These are phyloP conservation scores for Peromyscus attwateri DNA, from an alignment of 2,797 vertebrate species.

Conservation along the genomic window DNA sequence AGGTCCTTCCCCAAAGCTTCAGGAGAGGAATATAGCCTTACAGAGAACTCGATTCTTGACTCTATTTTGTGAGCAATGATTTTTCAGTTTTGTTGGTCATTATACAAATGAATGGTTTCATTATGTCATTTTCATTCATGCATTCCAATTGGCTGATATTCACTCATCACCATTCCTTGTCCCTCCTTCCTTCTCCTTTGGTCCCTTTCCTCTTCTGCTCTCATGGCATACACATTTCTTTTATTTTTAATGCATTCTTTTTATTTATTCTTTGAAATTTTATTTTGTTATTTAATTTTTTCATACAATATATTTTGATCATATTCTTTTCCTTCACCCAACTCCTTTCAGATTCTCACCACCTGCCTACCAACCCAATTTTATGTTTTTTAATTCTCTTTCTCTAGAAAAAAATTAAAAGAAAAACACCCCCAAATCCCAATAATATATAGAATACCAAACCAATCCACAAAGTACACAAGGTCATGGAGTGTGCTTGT, in stretches of 20 bases:
- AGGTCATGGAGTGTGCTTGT: neutral
- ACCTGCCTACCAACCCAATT: too few relatives aligned
- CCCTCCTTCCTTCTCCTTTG: neutral
- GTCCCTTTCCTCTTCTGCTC: neutral
- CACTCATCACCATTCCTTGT: too few relatives aligned
- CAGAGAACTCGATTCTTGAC: neutral
- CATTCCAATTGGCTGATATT: too few relatives aligned
- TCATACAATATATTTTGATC: neutral
- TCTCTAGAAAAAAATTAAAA: neutral
- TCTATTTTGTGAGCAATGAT: slow-evolving; percentile 6
- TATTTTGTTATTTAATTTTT: neutral
- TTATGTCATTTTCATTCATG: neutral
- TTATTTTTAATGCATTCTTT: neutral
- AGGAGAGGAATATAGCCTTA: neutral
- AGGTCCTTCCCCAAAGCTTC: neutral
- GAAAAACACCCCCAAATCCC: neutral
- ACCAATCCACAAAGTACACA: neutral
- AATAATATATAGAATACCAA: neutral
- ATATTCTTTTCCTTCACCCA: too few relatives aligned
- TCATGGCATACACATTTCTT: neutral
- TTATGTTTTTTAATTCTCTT: neutral
- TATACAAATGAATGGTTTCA: neutral
- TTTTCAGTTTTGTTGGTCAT: neutral
- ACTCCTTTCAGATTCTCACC: neutral
- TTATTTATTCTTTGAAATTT: neutral